These are phyloP conservation scores for Aphidius ervi DNA, from an alignment of 1,140 invertebrate genomes.

Conservation along the genomic window DNA sequence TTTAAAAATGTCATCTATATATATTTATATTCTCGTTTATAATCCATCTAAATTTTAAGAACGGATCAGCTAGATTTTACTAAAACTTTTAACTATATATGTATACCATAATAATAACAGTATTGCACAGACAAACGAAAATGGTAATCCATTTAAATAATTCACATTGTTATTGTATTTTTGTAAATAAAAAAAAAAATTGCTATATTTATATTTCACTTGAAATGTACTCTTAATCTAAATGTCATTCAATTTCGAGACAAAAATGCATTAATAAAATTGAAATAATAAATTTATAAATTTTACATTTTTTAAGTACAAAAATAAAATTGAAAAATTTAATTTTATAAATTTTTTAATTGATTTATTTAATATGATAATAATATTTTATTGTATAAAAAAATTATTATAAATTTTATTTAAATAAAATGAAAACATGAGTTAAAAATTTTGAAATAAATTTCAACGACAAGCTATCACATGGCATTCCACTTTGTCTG, in stretches of 20 bases:
- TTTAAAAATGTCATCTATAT: too few species aligned
- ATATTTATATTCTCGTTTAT: constrained; percentile 29
- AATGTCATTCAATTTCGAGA: background rate
- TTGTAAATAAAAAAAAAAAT: constrained; percentile 30
- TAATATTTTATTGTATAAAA: too few species aligned
- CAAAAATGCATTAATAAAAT: too few species aligned
- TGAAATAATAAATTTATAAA: too few species aligned
- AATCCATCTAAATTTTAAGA: constrained; percentile 55
- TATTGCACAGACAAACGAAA: too few species aligned
- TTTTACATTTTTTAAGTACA: too few species aligned
- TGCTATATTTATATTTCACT: background rate
- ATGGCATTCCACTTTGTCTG: constrained; percentile 13
- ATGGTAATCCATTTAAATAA: constrained; percentile 53
- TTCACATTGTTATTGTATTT: constrained; percentile 36
- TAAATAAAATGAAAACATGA: background rate
- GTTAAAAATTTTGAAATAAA: constrained; percentile 16
- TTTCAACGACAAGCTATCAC: constrained; percentile 23
- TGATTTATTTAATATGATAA: too few species aligned
- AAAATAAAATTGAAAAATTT: too few species aligned
- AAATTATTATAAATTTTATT: too few species aligned
- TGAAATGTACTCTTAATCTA: background rate
- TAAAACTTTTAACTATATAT: constrained; percentile 43
- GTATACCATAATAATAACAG: constrained; percentile 12
- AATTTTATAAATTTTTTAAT: too few species aligned
- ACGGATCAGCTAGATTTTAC: constrained; percentile 39